Evolutionary conservation across 2,888 invertebrate genomes (phyloP).

Genomic region (Yponomeuta evonymella): DNA sequence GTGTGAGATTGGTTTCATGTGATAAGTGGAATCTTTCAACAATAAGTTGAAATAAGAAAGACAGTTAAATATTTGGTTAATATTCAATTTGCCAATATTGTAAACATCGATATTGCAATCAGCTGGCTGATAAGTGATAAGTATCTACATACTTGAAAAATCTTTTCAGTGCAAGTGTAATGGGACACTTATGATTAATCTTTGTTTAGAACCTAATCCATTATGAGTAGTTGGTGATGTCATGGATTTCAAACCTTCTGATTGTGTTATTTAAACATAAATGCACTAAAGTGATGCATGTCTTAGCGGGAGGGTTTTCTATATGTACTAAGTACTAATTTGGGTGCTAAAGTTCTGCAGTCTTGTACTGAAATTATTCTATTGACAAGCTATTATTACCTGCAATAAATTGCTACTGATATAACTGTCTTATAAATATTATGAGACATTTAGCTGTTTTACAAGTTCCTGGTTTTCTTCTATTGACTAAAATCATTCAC

Average conservation of each 20-base stretch:
- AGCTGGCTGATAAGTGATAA: conserved; percentile 2
- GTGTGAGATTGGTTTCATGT: no score
- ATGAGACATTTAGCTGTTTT: no score
- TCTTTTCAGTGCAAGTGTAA: background rate
- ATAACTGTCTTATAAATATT: no score
- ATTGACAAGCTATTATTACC: no score
- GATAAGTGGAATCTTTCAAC: background rate
- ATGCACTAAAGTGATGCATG: no score
- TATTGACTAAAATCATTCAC: no score
- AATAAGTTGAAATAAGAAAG: background rate
- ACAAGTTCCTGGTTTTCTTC: no score
- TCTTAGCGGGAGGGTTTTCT: no score
- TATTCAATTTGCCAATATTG: background rate
- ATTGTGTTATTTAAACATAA: background rate
- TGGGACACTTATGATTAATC: background rate
- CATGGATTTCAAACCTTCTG: background rate
- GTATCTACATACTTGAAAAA: background rate
- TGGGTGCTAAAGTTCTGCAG: no score
- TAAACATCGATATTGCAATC: background rate
- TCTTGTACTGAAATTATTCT: no score
- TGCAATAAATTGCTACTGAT: no score
- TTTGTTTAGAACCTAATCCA: background rate
- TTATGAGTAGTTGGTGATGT: background rate
- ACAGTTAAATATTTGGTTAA: background rate
- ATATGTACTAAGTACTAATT: no score